Evolutionary conservation across 2,888 invertebrate species (phyloP), one percentile per base, ranked within the genome.

Genomic region (Incurvaria masculella): DNA sequence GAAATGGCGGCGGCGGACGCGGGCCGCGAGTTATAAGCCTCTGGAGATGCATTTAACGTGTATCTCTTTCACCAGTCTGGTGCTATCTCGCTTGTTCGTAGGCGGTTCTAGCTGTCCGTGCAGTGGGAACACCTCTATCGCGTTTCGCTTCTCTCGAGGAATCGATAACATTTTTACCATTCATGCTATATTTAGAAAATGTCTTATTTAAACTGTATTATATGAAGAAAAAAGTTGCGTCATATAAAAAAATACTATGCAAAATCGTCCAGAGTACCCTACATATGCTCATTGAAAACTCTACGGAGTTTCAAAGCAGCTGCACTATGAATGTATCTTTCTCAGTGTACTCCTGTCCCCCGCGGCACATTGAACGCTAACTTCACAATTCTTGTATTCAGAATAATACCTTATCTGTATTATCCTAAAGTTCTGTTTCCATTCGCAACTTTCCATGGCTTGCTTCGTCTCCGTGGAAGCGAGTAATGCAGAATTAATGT

Each of bases 1-100:
- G 33, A n/a, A n/a, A n/a, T n/a, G n/a, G n/a, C 59, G 57, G 58
- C 55, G 59, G 61, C 62, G 62, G 74, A 74, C 73, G 75, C 75
- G 64, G 74, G 63, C 64, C 33, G 50, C 57, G 64, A 74, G 62
- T 72, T 73, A 71, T 66, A 66, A 57, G 57, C 59, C 72, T 61
- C 72, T 64, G 62, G 72, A 72, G 74, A 71, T 68, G 66, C 59
- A 41, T 33, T 33, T 33, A 33, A 11, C 33, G 14, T 33, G 33
- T 33, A n/a, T 33, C 33, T 14, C 33, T 33, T 4, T 33, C 33
- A n/a, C 33, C 14, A 8, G 33, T n/a, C n/a, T 10, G 23, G 8
- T 33, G 33, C 14, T 11, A n/a, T 33, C 33, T 33, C 33, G 33
- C 33, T 33, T n/a, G 33, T 11, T 4, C n/a, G 14, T 14, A n/a